Evolutionary conservation across 1,140 invertebrate species (phyloP), one percentile per base, ranked within the genome.

Genomic region (Solenopsis fugax): DNA sequence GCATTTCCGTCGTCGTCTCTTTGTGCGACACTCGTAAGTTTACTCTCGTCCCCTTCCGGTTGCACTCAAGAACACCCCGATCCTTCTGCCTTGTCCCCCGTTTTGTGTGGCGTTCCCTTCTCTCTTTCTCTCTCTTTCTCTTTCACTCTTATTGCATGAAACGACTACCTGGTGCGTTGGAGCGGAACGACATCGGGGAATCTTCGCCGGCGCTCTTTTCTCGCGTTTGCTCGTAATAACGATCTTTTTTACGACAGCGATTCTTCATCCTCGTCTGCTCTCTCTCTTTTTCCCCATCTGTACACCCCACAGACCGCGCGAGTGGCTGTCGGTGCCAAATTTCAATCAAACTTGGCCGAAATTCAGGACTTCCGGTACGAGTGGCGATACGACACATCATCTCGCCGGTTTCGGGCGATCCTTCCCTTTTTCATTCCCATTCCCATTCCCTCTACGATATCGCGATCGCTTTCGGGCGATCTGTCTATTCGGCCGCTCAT

Each of bases 291-390:
- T 16, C 16, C 2, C 24, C 21, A 24, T 54, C n/a, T 37, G 37
- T 18, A 37, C 60, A 54, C 29, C n/a, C 37, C 24, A 13, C 24
- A 60, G 54, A 73, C 85, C 54, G 64, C 84, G 69, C 76, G 71
- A 67, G 75, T 52, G 50, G n/a, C 76, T 56, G 85, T 87, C 81
- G 41, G 50, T 86, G 89, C 87, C 82, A 88, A 91, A 88, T 91
- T 88, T 88, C 87, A 88, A 90, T 90, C 87, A 88, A 91, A 91
- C 78, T 88, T 88, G 89, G 87, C 87, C 67, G 69, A 91, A 91
- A 90, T 87, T 91, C 89, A 82, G 65, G 64, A 60, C 54, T 71
- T 71, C 86, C 86, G 86, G 37, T 65, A 73, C 56, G 45, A 85
- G 41, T 54, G 77, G 48, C 82, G 87, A 82, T 62, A 76, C 75